phyloP scores from a whole-genome alignment of 1,140 invertebrate species.

The Drosophila oshimai region DNA sequence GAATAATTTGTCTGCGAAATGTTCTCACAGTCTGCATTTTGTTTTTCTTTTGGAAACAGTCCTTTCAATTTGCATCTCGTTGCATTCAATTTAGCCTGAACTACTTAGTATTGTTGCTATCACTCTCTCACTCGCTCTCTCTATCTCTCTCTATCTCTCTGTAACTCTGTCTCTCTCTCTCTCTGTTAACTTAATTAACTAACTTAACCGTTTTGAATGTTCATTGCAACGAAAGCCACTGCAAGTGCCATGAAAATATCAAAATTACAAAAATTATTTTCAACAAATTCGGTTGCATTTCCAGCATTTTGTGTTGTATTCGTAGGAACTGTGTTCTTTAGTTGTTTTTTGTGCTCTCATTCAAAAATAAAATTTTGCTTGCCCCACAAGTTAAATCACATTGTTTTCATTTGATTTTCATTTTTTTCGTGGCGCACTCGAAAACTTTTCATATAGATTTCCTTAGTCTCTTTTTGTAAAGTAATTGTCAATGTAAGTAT shows the following conservation, averaged over 20 bases:
- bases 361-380: constrained; percentile 45
- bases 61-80: constrained; percentile 41
- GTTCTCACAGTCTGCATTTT: constrained; percentile 47
- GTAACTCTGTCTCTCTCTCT: constrained; percentile 52
- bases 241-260: constrained; percentile 45
- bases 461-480: constrained; percentile 62
- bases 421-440: constrained; percentile 52
- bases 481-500: constrained; percentile 79
- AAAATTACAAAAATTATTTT: constrained; percentile 23
- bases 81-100: constrained; percentile 59
- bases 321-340: constrained; percentile 70
- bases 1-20: constrained; percentile 46
- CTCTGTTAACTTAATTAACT: constrained; percentile 34
- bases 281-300: constrained; percentile 51
- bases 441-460: constrained; percentile 55
- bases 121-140: constrained; percentile 54
- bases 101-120: constrained; percentile 67
- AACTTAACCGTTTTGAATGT: constrained; percentile 70
- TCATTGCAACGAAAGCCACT: constrained; percentile 54
- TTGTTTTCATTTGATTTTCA: constrained; percentile 12
- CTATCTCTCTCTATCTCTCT: constrained; percentile 46
- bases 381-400: constrained; percentile 26
- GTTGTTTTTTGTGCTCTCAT: constrained; percentile 48
- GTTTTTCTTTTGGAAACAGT: constrained; percentile 41
- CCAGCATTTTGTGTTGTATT: constrained; percentile 71